Evolutionary conservation across 2,888 invertebrate genomes (phyloP).

Genomic region (Oithona nana): DNA sequence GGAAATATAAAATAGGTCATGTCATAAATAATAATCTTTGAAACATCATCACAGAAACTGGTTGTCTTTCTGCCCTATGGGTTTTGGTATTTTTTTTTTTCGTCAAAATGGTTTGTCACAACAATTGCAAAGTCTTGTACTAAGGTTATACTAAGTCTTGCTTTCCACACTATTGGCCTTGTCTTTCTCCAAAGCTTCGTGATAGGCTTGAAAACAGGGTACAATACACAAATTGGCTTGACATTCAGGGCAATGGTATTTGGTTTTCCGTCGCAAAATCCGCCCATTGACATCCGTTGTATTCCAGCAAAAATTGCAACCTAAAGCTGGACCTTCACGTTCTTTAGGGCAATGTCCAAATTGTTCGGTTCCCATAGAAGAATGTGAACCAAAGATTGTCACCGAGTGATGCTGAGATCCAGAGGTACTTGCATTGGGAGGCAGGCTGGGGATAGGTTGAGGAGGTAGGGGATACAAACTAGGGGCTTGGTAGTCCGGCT

Average conservation of each 20-base stretch:
- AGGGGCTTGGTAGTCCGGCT: background rate
- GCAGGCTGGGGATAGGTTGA: background rate
- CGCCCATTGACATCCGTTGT: conserved; percentile 63
- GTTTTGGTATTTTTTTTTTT: no score
- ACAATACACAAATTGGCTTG: conserved; percentile 68
- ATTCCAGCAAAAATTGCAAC: conserved; percentile 80
- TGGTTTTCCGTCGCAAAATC: conserved; percentile 62
- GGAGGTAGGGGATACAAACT: background rate
- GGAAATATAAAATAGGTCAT: no score
- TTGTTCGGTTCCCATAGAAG: conserved; percentile 3
- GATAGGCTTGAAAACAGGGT: conserved; percentile 69
- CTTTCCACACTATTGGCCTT: no score
- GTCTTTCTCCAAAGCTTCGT: conserved; percentile 32
- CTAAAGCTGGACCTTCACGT: conserved; percentile 59
- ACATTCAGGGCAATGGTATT: conserved; percentile 75
- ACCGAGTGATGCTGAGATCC: background rate
- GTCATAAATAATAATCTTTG: no score
- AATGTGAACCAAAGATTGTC: no score
- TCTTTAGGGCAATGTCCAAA: conserved; percentile 60
- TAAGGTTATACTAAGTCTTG: no score
- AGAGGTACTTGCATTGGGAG: background rate
- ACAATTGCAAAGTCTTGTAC: no score
- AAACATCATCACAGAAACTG: no score
- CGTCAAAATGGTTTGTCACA: no score
- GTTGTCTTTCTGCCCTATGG: no score